phyloP scores from a whole-genome alignment of 2,888 invertebrate species.

The Tachina grossa region DNA sequence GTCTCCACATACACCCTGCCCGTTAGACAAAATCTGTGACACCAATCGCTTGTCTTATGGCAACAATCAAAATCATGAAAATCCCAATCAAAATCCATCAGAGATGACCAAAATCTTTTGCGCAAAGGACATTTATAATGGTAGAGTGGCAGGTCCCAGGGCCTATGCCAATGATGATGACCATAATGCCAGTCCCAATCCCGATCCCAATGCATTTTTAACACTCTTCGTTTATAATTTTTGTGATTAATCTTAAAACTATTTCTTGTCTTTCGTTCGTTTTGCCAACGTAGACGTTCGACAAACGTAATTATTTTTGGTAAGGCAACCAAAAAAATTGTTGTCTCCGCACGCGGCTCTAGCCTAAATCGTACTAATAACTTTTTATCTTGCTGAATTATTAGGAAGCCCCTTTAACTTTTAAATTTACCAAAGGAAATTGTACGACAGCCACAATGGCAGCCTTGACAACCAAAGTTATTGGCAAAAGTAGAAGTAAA shows the following conservation, averaged over 20 bases:
- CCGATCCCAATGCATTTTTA: constrained; percentile 71
- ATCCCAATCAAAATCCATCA: constrained; percentile 47
- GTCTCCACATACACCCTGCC: constrained; percentile 78
- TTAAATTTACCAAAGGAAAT: constrained; percentile 28
- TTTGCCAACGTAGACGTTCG: constrained; percentile 72
- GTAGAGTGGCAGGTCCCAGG: constrained; percentile 73
- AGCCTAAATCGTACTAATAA: constrained; percentile 76
- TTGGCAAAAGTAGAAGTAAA: constrained; percentile 6
- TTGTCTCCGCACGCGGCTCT: constrained; percentile 77
- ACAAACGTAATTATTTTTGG: constrained; percentile 78
- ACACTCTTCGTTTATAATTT: neutral
- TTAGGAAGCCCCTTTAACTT: constrained; percentile 45
- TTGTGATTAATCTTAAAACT: constrained; percentile 32
- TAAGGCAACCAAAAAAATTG: constrained; percentile 79
- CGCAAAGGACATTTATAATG: constrained; percentile 73
- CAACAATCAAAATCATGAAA: constrained; percentile 58
- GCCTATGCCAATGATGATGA: constrained; percentile 76
- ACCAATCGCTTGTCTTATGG: constrained; percentile 74
- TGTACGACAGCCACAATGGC: constrained; percentile 51
- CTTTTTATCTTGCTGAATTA: constrained; percentile 26
- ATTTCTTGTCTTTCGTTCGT: constrained; percentile 60
- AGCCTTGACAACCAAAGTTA: constrained; percentile 70
- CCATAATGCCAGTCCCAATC: constrained; percentile 74
- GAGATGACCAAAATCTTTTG: constrained; percentile 67
- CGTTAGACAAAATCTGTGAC: constrained; percentile 79